Evolutionary conservation across 2,797 vertebrate species (phyloP), one percentile per base, ranked within the genome.

Genomic region (Schizopygopsis pylzovi): DNA sequence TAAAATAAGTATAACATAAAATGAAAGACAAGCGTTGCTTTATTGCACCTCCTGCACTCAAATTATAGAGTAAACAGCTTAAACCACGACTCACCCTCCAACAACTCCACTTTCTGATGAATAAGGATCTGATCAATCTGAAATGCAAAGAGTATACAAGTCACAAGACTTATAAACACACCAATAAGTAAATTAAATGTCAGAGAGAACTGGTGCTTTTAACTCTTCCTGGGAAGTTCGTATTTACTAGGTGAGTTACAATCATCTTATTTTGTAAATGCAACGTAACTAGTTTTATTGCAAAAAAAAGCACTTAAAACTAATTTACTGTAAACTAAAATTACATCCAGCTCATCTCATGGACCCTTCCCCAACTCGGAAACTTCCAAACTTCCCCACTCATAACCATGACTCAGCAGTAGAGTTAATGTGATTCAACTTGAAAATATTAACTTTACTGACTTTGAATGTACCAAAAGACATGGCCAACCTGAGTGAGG

Each of bases 81-180:
- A 10, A 61, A 41, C 45, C 11, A 6, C 12, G 0, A 37, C 39
- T 92, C 91, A 97, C 97, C 96, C 94, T 97, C 96, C 15, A 96
- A 91, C 25, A 95, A 92, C 84, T 97, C 97, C 47, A 96, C 92
- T 91, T 97, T 97, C 90, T 98, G 97, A 86, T 97, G 97, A 89
- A 98, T 96, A 85, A 98, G 93, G 84, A 98, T 90, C 90, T 97
- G 97, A 91, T 98, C 97, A 33, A 97, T 94, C 97, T 98, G 87
- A 86, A 92, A 89, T 41, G 16, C 37, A 45, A n/a, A 86, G 18
- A 25, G 4, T 15, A 78, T 28, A 11, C 28, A n/a, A 56, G 61
- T 89, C 87, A 76, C 52, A 73, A 83, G 3, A 73, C 18, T 8
- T 22, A 39, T 43, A 41, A 39, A 70, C 20, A 41, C 18, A 22